These are phyloP conservation scores for Taenaris catops DNA, from an alignment of 2,888 invertebrate genomes.

Conservation along the genomic window DNA sequence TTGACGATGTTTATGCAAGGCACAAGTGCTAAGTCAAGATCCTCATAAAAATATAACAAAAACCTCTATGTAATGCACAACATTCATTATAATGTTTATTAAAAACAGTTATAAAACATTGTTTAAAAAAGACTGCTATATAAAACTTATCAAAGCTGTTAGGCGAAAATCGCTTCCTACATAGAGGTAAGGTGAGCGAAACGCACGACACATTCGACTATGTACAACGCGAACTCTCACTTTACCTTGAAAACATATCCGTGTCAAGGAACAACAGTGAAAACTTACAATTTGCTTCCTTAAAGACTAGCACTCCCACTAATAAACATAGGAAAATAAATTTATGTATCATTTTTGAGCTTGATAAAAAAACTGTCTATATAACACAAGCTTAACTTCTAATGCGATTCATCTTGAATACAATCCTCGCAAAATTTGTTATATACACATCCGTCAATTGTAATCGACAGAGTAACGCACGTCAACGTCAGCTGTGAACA, in stretches of 20 bases:
- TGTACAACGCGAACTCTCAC: conserved; percentile 52
- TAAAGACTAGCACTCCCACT: conserved; percentile 34
- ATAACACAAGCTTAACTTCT: conserved; percentile 28
- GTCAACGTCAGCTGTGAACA: conserved; percentile 2
- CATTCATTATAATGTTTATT: no score
- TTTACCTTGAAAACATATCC: conserved; percentile 64
- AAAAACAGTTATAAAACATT: no score
- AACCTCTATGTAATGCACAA: no score
- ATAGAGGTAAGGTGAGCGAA: conserved; percentile 7
- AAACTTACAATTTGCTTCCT: conserved; percentile 59
- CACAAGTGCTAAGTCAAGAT: no score
- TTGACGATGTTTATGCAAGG: no score
- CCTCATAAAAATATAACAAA: no score
- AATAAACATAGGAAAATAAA: conserved; percentile 34
- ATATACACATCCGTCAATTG: not conserved
- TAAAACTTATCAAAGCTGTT: no score
- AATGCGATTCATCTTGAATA: conserved; percentile 38
- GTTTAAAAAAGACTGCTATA: no score
- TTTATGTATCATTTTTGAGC: conserved; percentile 42
- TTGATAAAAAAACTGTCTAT: not conserved
- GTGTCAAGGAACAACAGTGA: conserved; percentile 33
- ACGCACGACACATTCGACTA: not conserved
- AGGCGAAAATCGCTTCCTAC: no score
- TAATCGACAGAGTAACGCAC: not conserved
- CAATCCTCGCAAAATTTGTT: not conserved